Conservation (phyloP, 1,140 invertebrate genomes). For the Drosophila sp. region DNA sequence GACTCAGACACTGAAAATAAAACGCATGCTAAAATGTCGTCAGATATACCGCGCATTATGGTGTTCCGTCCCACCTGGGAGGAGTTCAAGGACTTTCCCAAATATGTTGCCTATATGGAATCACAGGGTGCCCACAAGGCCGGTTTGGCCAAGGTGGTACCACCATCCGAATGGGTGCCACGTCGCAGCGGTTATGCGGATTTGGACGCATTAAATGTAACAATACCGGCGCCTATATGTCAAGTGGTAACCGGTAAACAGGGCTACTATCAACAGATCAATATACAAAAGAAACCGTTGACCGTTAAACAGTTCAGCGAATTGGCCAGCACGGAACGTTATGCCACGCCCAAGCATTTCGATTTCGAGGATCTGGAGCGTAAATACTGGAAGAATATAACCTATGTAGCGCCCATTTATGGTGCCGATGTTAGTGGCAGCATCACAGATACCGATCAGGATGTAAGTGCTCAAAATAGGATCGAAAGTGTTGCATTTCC, state of each 20-base stretch:
- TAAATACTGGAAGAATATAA: slow-evolving; percentile 99
- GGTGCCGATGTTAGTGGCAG: slow-evolving; percentile 99
- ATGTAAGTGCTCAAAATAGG: slow-evolving; percentile 70
- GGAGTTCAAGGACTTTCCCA: slow-evolving; percentile 97
- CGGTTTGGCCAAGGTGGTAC: slow-evolving; percentile 97
- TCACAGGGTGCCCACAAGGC: slow-evolving; percentile 96
- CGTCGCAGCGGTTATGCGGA: slow-evolving; percentile 92
- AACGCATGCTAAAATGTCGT: slow-evolving; percentile 69
- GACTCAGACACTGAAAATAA: too few relatives aligned
- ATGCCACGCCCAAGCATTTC: slow-evolving; percentile 93
- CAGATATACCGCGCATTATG: slow-evolving; percentile 85
- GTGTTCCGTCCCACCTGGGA: slow-evolving; percentile 97
- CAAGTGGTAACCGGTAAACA: slow-evolving; percentile 94
- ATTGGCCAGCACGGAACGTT: slow-evolving; percentile 92
- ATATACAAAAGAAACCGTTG: slow-evolving; percentile 97
- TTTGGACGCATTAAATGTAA: slow-evolving; percentile 90
- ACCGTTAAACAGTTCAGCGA: slow-evolving; percentile 95
- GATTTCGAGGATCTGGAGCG: slow-evolving; percentile 98
- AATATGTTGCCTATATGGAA: slow-evolving; percentile 97
- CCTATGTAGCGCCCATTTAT: slow-evolving; percentile 96
- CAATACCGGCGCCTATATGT: slow-evolving; percentile 96
- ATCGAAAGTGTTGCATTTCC: background rate
- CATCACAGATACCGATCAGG: slow-evolving; percentile 93
- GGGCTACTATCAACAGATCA: slow-evolving; percentile 97
- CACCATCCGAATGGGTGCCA: slow-evolving; percentile 96